A percentile compares a stretch with the other conserved stretches of the same genome.
phyloP scores from a whole-genome alignment of 1,140 invertebrate genomes.

The Lordiphosa clarofinis region DNA sequence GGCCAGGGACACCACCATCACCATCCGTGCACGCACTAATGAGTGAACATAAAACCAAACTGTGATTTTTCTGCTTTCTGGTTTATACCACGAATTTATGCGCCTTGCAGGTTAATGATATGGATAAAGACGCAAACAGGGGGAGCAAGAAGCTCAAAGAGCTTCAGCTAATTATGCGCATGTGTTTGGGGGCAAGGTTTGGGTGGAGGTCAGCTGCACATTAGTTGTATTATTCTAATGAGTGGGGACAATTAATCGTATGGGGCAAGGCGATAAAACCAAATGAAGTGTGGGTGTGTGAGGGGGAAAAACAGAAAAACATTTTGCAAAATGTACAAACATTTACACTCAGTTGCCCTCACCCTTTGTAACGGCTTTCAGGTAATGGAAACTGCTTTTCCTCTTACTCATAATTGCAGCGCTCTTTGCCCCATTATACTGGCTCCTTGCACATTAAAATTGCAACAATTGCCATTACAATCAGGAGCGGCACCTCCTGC shows the following conservation, averaged over 20 bases:
- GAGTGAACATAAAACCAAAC: slow-evolving; percentile 64
- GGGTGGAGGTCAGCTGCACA: slow-evolving; percentile 21
- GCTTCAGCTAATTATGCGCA: slow-evolving; percentile 61
- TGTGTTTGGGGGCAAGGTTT: slow-evolving; percentile 9
- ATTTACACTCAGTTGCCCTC: slow-evolving; percentile 40
- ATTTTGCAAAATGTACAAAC: slow-evolving; percentile 50
- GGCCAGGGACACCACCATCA: too few relatives aligned
- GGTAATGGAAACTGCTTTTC: slow-evolving; percentile 27
- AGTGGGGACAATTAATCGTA: slow-evolving; percentile 64
- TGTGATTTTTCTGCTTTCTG: slow-evolving; percentile 53
- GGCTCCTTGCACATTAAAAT: slow-evolving; percentile 12
- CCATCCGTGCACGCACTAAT: slow-evolving; percentile 22
- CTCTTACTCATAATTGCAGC: slow-evolving; percentile 32
- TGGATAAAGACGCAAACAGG: slow-evolving; percentile 25
- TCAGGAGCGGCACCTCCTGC: slow-evolving; percentile 10
- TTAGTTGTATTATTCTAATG: slow-evolving; percentile 72
- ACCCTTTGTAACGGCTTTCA: not conserved
- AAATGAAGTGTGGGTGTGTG: slow-evolving; percentile 28
- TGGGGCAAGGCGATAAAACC: slow-evolving; percentile 44
- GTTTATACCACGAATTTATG: slow-evolving; percentile 60
- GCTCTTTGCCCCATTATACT: slow-evolving; percentile 31
- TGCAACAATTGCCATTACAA: slow-evolving; percentile 36
- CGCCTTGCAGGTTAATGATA: slow-evolving; percentile 66
- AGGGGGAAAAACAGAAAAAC: slow-evolving; percentile 22
- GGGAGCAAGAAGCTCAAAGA: slow-evolving; percentile 5